These are phyloP conservation scores for Cheiracanthium punctorium DNA, from an alignment of 2,888 invertebrate species.

Conservation along the genomic window DNA sequence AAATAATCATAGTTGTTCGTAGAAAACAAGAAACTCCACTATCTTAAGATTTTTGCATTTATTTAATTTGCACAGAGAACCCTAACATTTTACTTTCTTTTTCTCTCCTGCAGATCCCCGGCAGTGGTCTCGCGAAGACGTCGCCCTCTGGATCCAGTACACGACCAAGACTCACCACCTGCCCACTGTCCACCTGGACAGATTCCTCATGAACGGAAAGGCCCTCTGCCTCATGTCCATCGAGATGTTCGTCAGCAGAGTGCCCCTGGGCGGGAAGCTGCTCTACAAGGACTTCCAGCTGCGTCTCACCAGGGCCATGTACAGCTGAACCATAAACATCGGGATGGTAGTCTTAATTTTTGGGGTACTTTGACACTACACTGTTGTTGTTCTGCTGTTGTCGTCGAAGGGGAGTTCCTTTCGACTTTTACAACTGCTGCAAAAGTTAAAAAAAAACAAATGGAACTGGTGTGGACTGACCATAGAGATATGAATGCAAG, in stretches of 20 bases:
- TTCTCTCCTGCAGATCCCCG: conserved; percentile 83
- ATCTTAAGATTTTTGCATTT: too few species aligned
- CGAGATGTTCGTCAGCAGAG: conserved; percentile 97
- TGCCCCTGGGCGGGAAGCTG: conserved; percentile 96
- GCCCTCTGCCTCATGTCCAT: conserved; percentile 88
- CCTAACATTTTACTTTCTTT: conserved; percentile 35
- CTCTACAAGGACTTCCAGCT: conserved; percentile 84
- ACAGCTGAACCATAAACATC: conserved; percentile 75
- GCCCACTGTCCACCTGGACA: conserved; percentile 79
- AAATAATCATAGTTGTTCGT: too few species aligned
- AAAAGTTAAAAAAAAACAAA: too few species aligned
- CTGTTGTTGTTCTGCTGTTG: too few species aligned
- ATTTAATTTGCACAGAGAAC: too few species aligned
- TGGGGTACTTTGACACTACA: too few species aligned
- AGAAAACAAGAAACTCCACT: too few species aligned
- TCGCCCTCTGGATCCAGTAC: conserved; percentile 81
- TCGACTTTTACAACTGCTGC: too few species aligned
- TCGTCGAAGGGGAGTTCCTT: too few species aligned
- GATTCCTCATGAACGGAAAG: conserved; percentile 89
- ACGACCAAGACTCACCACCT: conserved; percentile 80
- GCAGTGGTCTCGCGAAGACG: conserved; percentile 83
- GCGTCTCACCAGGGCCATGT: conserved; percentile 83
- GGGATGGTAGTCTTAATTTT: too few species aligned
- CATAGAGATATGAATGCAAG: too few species aligned
- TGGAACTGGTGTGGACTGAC: too few species aligned